Evolutionary conservation across 2,888 invertebrate species (phyloP).

Genomic region (Deroplatys truncata): DNA sequence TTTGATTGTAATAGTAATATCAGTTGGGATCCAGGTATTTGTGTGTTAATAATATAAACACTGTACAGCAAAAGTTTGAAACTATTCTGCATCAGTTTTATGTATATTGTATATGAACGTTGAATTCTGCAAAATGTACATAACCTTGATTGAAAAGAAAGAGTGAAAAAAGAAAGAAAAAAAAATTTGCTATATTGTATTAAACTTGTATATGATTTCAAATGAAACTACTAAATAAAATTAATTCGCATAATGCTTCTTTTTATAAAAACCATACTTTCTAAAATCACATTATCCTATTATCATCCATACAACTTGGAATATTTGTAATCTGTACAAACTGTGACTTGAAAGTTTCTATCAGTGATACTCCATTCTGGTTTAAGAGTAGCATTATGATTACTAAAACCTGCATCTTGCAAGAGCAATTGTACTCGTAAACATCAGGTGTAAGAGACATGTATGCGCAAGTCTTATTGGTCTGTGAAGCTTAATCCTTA

Average conservation of each 20-base stretch:
- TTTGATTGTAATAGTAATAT: not conserved
- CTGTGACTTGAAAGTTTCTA: no score
- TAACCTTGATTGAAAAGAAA: not conserved
- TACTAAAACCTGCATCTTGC: no score
- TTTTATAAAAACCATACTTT: not conserved
- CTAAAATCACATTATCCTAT: not conserved
- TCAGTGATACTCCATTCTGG: no score
- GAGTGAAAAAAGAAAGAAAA: no score
- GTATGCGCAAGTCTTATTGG: no score
- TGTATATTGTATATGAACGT: not conserved
- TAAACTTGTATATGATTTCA: constrained; percentile 17
- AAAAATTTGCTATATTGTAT: constrained; percentile 19
- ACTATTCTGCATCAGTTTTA: not conserved
- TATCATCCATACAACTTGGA: no score
- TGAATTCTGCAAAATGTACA: not conserved
- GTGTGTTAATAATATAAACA: not conserved
- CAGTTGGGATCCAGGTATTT: not conserved
- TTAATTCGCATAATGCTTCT: not conserved
- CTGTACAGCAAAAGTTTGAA: not conserved
- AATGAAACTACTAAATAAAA: not conserved
- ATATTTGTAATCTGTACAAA: no score
- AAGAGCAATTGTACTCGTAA: no score
- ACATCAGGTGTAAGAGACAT: no score
- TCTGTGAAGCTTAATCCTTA: no score
- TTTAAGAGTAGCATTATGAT: no score